Evolutionary conservation across 2,797 vertebrate species (phyloP).

Genomic region (Poecilia picta): DNA sequence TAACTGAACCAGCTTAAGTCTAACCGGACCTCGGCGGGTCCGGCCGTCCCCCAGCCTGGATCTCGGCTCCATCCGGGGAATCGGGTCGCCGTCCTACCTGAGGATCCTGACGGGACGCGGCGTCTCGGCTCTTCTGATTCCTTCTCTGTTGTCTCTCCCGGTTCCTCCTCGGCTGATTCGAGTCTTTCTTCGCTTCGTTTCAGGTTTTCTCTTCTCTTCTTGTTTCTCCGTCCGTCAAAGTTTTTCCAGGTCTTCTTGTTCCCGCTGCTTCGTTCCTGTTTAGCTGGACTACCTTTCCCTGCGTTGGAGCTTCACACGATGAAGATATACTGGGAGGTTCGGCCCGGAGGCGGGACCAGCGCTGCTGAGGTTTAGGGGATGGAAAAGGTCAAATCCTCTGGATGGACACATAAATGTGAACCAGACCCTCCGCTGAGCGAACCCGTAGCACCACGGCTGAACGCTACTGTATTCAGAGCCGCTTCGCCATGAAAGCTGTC

Average conservation of each 20-base stretch:
- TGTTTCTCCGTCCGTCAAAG: not conserved
- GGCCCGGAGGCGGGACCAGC: constrained; percentile 52
- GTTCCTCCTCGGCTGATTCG: constrained; percentile 33
- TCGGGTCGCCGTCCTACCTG: constrained; percentile 27
- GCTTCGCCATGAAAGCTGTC: not conserved
- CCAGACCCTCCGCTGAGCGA: constrained; percentile 31
- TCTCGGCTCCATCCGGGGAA: no score
- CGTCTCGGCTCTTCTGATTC: constrained; percentile 7
- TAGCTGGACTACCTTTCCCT: constrained; percentile 49
- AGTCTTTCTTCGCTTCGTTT: not conserved
- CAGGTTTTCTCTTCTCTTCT: not conserved
- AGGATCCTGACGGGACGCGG: constrained; percentile 19
- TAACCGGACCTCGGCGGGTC: no score
- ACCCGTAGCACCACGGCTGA: not conserved
- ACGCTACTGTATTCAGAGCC: not conserved
- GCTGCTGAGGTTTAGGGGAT: constrained; percentile 20
- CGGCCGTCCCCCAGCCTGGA: no score
- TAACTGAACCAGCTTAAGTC: no score
- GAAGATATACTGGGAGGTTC: constrained; percentile 57
- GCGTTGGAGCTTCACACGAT: constrained; percentile 50
- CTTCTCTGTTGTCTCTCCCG: constrained; percentile 19
- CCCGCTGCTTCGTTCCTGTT: constrained; percentile 24
- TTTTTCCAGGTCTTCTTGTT: constrained; percentile 3
- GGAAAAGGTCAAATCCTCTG: constrained; percentile 54
- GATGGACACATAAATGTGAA: constrained; percentile 54